Percentiles rank a stretch among this genome's conserved stretches.
Conservation (phyloP, 2,113 vertebrate genomes). For the Oncorhynchus kisutch region DNA sequence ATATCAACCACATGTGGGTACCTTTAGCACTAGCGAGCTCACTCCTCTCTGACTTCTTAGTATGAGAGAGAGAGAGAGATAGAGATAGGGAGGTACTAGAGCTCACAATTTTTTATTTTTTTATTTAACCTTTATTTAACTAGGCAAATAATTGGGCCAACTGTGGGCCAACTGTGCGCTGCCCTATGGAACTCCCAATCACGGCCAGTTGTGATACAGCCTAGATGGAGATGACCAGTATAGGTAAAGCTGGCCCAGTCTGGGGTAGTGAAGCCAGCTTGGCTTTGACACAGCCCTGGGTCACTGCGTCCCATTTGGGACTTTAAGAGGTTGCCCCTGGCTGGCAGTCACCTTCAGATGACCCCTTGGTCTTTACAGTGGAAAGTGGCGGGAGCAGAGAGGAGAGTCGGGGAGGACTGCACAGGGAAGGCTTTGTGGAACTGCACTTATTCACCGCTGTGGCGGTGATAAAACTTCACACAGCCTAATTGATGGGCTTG, state of each 20-base stretch:
- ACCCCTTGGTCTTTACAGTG: conserved; percentile 86
- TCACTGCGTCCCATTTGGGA: conserved; percentile 71
- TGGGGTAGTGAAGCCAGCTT: conserved; percentile 42
- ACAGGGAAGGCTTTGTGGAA: conserved; percentile 85
- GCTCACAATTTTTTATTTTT: too few relatives aligned
- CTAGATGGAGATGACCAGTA: conserved; percentile 33
- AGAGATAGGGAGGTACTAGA: neutral
- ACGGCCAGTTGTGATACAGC: too few relatives aligned
- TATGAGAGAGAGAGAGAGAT: conserved; percentile 32
- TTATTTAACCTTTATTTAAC: too few relatives aligned
- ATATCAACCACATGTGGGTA: conserved; percentile 92
- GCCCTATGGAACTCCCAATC: too few relatives aligned
- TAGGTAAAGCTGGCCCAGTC: too few relatives aligned
- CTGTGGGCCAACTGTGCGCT: too few relatives aligned
- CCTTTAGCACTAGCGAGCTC: conserved; percentile 57
- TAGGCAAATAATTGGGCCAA: too few relatives aligned
- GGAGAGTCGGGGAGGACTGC: conserved; percentile 19
- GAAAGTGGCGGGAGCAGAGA: conserved; percentile 85
- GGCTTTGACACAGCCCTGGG: conserved; percentile 58
- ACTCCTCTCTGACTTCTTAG: conserved; percentile 41
- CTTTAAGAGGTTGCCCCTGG: conserved; percentile 83
- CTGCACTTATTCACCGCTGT: conserved; percentile 89
- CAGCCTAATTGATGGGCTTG: conserved; percentile 99
- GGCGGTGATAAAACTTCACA: conserved; percentile 99
- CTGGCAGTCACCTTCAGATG: conserved; percentile 91